Percentiles rank a stretch among this genome's conserved stretches.
These are phyloP conservation scores for Sinhomidia bicolor DNA, from an alignment of 2,888 invertebrate genomes.

Conservation along the genomic window DNA sequence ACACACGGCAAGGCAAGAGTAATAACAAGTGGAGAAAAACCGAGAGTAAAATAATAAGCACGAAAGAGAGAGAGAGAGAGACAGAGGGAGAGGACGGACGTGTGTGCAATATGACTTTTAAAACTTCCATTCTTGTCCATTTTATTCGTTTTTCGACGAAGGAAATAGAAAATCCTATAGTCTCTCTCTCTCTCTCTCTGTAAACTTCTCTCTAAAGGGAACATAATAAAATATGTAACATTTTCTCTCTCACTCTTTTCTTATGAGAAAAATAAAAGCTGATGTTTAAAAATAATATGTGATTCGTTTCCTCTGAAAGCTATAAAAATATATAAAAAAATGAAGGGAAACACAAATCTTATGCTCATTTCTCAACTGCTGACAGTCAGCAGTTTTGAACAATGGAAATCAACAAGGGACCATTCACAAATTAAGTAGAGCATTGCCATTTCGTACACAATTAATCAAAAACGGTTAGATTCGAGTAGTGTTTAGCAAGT, in stretches of 20 bases:
- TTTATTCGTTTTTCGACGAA: not conserved
- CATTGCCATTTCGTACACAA: too few relatives aligned
- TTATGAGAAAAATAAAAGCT: not conserved
- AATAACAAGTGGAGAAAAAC: not conserved
- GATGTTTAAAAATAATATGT: not conserved
- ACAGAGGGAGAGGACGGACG: not conserved
- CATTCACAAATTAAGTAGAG: too few relatives aligned
- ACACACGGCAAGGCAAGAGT: not conserved
- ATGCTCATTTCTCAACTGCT: not conserved
- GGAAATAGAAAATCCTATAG: not conserved
- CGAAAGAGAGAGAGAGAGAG: not conserved
- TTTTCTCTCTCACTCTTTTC: not conserved
- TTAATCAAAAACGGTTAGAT: too few relatives aligned
- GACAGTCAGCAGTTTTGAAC: not conserved
- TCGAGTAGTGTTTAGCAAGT: too few relatives aligned
- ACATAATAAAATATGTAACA: not conserved
- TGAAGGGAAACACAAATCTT: not conserved
- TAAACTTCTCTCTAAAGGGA: too few relatives aligned
- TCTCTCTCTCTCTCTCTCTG: not conserved
- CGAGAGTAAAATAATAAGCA: not conserved
- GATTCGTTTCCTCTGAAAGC: not conserved
- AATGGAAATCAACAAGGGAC: not conserved
- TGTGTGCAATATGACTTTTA: conserved; percentile 6
- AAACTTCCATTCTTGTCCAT: not conserved
- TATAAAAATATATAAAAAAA: not conserved